These are phyloP conservation scores for Epirrhoe tristata DNA, from an alignment of 2,888 invertebrate species.

Conservation along the genomic window DNA sequence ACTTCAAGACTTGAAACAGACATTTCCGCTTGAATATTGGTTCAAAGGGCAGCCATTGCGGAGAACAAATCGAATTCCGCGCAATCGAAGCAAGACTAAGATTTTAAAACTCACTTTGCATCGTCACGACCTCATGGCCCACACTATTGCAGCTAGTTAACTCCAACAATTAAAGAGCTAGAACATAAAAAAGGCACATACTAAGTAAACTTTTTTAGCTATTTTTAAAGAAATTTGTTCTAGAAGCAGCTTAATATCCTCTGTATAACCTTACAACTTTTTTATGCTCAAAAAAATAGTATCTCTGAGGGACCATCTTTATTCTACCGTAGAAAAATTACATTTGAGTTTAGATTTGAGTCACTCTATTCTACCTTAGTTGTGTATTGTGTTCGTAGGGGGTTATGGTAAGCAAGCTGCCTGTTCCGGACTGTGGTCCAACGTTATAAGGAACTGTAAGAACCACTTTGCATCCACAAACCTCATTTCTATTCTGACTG, in stretches of 20 bases:
- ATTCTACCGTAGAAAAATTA: too few species aligned
- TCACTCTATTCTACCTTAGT: too few species aligned
- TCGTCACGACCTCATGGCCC: slow-evolving; percentile 23
- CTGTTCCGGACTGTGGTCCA: not conserved
- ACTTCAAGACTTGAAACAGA: slow-evolving; percentile 1
- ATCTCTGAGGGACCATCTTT: too few species aligned
- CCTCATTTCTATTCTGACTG: slow-evolving; percentile 37
- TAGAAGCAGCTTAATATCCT: too few species aligned
- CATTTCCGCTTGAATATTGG: slow-evolving; percentile 11
- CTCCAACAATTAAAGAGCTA: not conserved
- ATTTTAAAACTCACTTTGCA: slow-evolving; percentile 39
- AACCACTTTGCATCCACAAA: slow-evolving; percentile 39
- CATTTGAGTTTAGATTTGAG: too few species aligned
- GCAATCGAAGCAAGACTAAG: slow-evolving; percentile 35
- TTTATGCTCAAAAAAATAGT: too few species aligned
- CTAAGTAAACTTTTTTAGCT: too few species aligned
- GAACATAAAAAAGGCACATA: too few species aligned
- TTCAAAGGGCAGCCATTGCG: slow-evolving; percentile 16
- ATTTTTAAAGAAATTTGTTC: too few species aligned
- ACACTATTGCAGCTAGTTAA: slow-evolving; percentile 8
- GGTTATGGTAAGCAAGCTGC: too few species aligned
- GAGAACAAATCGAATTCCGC: slow-evolving; percentile 30
- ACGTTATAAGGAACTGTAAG: slow-evolving; percentile 30
- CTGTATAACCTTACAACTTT: too few species aligned
- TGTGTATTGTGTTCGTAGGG: too few species aligned